Evolutionary conservation across 2,113 vertebrate species (phyloP), one percentile per base, ranked within the genome.

Genomic region (Isichthys henryi): DNA sequence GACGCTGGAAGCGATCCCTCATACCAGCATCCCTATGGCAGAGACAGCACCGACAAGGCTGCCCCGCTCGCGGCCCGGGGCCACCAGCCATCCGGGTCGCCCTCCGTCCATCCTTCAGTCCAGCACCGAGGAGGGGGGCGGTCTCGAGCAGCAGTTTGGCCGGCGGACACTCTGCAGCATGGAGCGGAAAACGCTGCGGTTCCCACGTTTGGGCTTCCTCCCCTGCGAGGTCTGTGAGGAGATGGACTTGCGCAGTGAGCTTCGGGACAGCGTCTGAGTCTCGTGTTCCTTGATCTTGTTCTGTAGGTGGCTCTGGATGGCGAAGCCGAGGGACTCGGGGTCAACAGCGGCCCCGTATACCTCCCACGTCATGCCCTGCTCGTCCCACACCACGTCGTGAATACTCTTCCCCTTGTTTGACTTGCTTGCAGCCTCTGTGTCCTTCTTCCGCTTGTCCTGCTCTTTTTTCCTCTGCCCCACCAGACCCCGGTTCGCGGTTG

Each of bases 311-410:
- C 97, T 99, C 96, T 99, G 98, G 93, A 99, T 99, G 45, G 98
- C 98, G 7, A 99, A 96, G 15, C 98, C 98, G 48, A 99, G 94
- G 0, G 97, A 98, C 91, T 99, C 98, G 0, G 97, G 97, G 93
- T 99, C 98, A 0, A 99, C 94, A 0, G 98, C 98, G 0, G 98
- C 98, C 0, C 98, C 98, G 0, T 99, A 99, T 80, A 99, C 98
- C 91, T 99, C 98, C 98, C 98, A 99, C 0, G 98, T 99, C 98
- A 99, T 99, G 87, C 98, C 98, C 91, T 99, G 98, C 88, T 99
- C 98, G 0, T 99, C 98, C 98, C 98, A 99, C 66, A 98, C 94
- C 0, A 99, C 98, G 35, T 99, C 98, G 2, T 97, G 95, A 89
- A 99, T 90, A 0, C 95, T 95, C 90, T 97, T 98, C 88, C 95